phyloP scores from a whole-genome alignment of 2,113 vertebrate genomes.

The Hepsetus odoe region DNA sequence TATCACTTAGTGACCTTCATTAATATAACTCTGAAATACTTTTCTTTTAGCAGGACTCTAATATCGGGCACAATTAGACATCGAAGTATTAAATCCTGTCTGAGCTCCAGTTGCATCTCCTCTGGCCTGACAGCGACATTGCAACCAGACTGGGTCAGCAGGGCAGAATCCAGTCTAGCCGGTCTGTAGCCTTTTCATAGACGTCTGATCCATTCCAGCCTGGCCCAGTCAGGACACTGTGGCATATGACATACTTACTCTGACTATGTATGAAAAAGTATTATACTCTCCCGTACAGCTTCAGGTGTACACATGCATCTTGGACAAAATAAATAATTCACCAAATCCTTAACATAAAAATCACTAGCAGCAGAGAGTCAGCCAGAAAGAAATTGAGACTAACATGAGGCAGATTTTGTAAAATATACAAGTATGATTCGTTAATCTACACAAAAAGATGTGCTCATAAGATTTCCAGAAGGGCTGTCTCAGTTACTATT shows the following conservation, averaged over 20 bases:
- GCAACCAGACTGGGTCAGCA: conserved; percentile 28
- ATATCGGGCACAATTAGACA: conserved; percentile 6
- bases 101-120: conserved; percentile 40
- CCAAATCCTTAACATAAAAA: background rate
- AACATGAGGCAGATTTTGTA: conserved; percentile 4
- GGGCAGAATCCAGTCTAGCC: background rate
- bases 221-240: background rate
- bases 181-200: background rate
- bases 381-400: background rate
- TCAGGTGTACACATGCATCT: background rate
- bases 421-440: background rate
- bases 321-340: background rate
- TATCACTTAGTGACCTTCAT: background rate
- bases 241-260: background rate
- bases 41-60: conserved; percentile 12
- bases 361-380: background rate
- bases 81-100: conserved; percentile 43
- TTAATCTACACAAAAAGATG: background rate
- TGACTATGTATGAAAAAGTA: background rate
- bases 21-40: background rate
- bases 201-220: conserved; percentile 25
- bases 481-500: background rate
- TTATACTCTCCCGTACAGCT: no score
- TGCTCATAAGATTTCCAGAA: background rate
- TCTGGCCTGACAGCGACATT: background rate